Conservation (phyloP, 2,888 invertebrate species). For the Pseudanteris insignis region DNA sequence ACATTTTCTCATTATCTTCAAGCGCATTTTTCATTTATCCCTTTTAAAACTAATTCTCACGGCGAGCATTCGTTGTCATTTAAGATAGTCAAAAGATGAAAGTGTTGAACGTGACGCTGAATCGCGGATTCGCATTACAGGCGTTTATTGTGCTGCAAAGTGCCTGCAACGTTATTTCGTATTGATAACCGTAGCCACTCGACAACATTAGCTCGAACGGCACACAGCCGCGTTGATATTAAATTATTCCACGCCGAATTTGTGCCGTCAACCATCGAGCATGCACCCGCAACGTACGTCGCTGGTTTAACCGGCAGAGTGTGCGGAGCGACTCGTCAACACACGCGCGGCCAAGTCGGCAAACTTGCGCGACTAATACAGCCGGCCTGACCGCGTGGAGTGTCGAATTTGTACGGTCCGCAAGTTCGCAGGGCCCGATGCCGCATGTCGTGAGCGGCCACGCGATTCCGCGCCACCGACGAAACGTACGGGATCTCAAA, state of each 20-base stretch:
- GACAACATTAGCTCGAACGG: conserved; percentile 27
- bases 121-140: conserved; percentile 41
- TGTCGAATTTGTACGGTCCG: conserved; percentile 13
- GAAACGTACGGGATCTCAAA: too few relatives aligned
- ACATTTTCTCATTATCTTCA: conserved; percentile 34
- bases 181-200: conserved; percentile 38
- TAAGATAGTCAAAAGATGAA: conserved; percentile 40
- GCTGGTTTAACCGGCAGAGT: too few relatives aligned
- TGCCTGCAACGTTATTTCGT: conserved; percentile 36
- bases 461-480: too few relatives aligned
- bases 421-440: conserved; percentile 7
- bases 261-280: too few relatives aligned
- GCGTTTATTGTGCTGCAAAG: conserved; percentile 39
- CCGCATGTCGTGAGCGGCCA: too few relatives aligned
- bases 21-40: conserved; percentile 37
- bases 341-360: neutral
- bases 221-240: too few relatives aligned
- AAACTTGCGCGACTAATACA: conserved; percentile 7
- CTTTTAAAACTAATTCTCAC: conserved; percentile 34
- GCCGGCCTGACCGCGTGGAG: conserved; percentile 1
- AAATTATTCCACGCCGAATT: too few relatives aligned
- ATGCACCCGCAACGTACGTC: too few relatives aligned
- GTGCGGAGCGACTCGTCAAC: too few relatives aligned
- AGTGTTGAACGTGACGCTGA: conserved; percentile 43
- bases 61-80: conserved; percentile 41